phyloP scores from a whole-genome alignment of 2,113 vertebrate genomes.

The Archilochus colubris region DNA sequence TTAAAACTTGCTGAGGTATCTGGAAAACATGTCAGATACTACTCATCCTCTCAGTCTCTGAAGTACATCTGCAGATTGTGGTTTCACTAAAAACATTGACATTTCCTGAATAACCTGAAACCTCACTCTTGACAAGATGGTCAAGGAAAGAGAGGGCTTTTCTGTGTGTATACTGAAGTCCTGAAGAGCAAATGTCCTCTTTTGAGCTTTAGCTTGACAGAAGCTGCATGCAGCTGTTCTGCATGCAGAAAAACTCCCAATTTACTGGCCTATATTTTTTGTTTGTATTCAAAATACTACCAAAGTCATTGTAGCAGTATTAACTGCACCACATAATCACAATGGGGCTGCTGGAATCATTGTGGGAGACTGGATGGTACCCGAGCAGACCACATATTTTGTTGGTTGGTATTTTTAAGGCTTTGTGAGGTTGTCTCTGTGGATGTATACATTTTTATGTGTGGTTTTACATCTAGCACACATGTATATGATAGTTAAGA shows the following conservation, averaged over 20 bases:
- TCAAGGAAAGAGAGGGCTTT: not conserved
- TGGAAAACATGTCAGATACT: not conserved
- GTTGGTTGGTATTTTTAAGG: not conserved
- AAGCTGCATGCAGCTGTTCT: not conserved
- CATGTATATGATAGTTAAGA: too few relatives aligned
- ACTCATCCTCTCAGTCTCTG: not conserved
- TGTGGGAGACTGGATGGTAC: not conserved
- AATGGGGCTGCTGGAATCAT: not conserved
- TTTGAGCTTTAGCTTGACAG: not conserved
- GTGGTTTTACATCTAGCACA: not conserved
- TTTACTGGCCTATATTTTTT: not conserved
- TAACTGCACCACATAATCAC: not conserved
- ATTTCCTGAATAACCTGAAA: not conserved
- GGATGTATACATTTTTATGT: not conserved
- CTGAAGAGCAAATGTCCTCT: not conserved
- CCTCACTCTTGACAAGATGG: not conserved
- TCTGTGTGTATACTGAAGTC: not conserved
- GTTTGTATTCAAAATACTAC: not conserved
- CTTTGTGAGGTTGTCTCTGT: not conserved
- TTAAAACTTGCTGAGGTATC: constrained; percentile 14
- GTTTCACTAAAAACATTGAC: not conserved
- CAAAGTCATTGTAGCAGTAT: not conserved
- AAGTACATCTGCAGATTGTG: not conserved
- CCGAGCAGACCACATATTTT: not conserved
- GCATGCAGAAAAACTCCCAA: not conserved